phyloP scores from a whole-genome alignment of 2,888 invertebrate genomes.

The Bombyx huttoni region DNA sequence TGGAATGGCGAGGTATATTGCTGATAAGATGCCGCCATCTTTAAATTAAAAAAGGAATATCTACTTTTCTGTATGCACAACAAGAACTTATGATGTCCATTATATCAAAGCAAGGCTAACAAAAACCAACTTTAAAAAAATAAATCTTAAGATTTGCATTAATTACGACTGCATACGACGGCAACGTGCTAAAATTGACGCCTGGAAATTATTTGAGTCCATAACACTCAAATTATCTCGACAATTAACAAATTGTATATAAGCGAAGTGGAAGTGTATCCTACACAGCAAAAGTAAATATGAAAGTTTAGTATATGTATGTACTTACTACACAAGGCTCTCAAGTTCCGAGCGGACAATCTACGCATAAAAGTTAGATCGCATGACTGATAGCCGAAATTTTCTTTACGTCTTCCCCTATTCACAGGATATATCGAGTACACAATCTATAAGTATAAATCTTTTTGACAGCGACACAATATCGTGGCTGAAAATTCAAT shows the following conservation, averaged over 20 bases:
- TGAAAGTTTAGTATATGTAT: background rate
- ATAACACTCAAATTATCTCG: no score
- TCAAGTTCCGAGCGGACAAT: background rate
- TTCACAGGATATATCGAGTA: conserved; percentile 7
- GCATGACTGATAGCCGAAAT: background rate
- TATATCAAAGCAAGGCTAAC: no score
- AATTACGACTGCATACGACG: no score
- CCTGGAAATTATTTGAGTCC: no score
- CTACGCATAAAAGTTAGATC: background rate
- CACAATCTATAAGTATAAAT: conserved; percentile 28
- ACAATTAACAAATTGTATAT: no score
- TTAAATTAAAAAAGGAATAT: background rate
- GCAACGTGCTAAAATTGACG: no score
- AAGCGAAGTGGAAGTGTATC: no score
- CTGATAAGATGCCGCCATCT: no score
- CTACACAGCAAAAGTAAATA: no score
- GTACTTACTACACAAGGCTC: background rate
- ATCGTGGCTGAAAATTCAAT: conserved; percentile 55
- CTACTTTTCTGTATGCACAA: background rate
- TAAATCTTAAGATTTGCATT: no score
- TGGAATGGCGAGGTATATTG: conserved; percentile 15
- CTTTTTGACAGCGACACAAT: conserved; percentile 35
- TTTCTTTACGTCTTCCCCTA: conserved; percentile 5
- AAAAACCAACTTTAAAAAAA: no score
- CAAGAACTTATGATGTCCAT: no score